Evolutionary conservation across 2,113 vertebrate species (phyloP), one percentile per base, ranked within the genome.

Genomic region (Ceyx melanurus): DNA sequence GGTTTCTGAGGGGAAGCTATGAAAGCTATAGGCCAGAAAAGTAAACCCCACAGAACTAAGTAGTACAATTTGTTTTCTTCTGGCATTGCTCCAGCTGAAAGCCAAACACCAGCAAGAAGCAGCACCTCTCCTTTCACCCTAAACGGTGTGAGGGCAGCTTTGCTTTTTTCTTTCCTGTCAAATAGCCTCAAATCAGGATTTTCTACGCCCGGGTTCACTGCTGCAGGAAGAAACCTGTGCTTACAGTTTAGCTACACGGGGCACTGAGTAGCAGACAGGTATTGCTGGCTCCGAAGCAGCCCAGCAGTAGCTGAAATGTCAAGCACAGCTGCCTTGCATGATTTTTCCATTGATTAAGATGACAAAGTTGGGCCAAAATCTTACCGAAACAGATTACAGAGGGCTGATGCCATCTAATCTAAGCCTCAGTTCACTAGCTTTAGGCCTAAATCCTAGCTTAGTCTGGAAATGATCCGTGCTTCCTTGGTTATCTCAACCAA

Each of bases 321-420:
- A 96, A 79, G 92, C 83, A 14, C 57, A 92, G 90, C 80, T 93
- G 92, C 90, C 74, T 95, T 89, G 88, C 88, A 93, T 93, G 96
- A 95, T 96, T 93, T 94, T 94, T 82, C 81, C 66, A 89, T 78
- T 96, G 95, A 95, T 96, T 94, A 95, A 86, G 95, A 95, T 86
- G 96, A 86, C 86, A 89, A 93, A 86, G 62, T 87, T 72, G 81
- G 86, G 86, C 95, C 93, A 95, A 95, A 91, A 92, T 68, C 83
- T 92, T 84, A 33, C 68, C 65, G 62, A 90, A 58, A 79, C 43
- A 35, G 83, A 86, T 96, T 95, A 89, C 40, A 84, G 81, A 89
- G 64, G 78, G 54, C 75, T 87, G 95, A 96, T 96, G 92, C 92
- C 83, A 93, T 94, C 92, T 93, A 92, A 95, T 93, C 93, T 89